Base-by-base conservation (phyloP, 1,140 invertebrate genomes). In the Rhopalosiphum maidis region DNA sequence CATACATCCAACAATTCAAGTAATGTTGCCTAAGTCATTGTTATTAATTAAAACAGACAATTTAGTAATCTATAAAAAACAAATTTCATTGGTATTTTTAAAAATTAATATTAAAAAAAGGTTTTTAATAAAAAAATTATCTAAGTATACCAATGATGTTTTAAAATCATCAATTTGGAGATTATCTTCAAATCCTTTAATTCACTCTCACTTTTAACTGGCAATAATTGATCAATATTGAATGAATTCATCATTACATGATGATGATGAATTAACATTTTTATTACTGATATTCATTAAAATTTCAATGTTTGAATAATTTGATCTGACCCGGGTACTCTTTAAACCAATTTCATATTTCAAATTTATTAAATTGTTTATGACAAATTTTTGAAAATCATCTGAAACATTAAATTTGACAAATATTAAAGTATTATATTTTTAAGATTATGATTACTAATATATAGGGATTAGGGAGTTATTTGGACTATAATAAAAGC, bases 371-470 rank as follows among this genome's bases (percentile, higher is more conserved):
- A 77, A n/a, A 30, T 30, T 77, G 5, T 77, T 77, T 9, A 18
- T 77, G 68, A 77, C 15, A 77, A 77, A 77, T 77, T 77, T 77
- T n/a, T 77, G n/a, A 77, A 77, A 77, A 77, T 35, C 68, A n/a
- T 30, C n/a, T n/a, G 15, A 77, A 77, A 77, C 15, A 77, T n/a
- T 77, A n/a, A 30, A 77, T 77, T 77, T 77, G 15, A 77, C 2
- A 77, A n/a, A 77, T 77, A 15, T 35, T n/a, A 35, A 9, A 15
- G 25, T 77, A 77, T 35, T 77, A 77, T n/a, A 77, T 77, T 77
- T 77, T 77, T n/a, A 35, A 11, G 25, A 4, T 77, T 77, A 6
- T 77, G 30, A 46, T 46, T 15, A n/a, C 15, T 18, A 9, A 77
- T n/a, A 77, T 55, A 25, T 55, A 15, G 0, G 23, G 54, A 41